phyloP scores from a whole-genome alignment of 2,113 vertebrate species.

The Fulica atra region DNA sequence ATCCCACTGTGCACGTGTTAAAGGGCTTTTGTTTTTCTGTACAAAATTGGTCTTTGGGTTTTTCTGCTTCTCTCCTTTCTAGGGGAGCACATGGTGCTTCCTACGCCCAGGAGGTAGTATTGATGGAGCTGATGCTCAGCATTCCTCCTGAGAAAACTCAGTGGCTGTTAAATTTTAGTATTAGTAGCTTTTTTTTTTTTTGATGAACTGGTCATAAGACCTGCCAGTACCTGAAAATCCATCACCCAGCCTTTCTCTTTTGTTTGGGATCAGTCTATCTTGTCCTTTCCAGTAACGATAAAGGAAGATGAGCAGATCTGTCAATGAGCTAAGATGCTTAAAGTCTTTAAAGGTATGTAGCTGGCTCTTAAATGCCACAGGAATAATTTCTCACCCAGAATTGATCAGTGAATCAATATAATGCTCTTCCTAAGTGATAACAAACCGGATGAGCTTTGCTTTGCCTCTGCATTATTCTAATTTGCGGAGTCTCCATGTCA shows the following conservation, averaged over 20 bases:
- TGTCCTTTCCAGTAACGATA: not conserved
- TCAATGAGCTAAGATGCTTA: not conserved
- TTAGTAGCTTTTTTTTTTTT: not conserved
- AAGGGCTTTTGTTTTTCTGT: not conserved
- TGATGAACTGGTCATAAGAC: not conserved
- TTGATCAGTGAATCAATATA: not conserved
- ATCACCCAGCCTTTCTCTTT: not conserved
- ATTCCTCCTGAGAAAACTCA: not conserved
- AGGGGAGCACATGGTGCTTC: not conserved
- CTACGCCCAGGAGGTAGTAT: rapidly evolving
- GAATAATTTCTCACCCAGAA: not conserved
- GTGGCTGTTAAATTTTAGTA: not conserved
- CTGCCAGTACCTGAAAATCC: not conserved
- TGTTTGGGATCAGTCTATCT: not conserved
- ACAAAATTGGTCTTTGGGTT: not conserved
- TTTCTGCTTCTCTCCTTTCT: not conserved
- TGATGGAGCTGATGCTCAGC: not conserved
- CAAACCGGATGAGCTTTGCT: not conserved
- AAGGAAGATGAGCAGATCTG: not conserved
- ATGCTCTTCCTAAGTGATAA: not conserved
- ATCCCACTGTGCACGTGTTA: rapidly evolving
- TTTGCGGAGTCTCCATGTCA: rapidly evolving
- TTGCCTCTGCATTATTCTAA: not conserved
- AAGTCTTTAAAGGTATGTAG: not conserved
- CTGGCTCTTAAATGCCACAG: not conserved